Base-by-base conservation (phyloP, 2,888 invertebrate species). In the Mimumesa dahlbomi region DNA sequence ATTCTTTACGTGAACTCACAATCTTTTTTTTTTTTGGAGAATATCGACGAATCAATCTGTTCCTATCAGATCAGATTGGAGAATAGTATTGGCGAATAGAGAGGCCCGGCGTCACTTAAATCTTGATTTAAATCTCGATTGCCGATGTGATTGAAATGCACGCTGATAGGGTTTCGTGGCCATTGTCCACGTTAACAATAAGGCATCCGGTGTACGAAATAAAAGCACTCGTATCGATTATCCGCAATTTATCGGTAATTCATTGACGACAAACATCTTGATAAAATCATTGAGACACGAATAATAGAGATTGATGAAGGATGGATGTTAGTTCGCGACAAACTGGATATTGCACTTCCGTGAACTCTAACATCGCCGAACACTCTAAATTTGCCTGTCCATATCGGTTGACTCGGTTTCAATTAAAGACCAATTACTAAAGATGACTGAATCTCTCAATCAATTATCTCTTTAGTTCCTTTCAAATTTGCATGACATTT, bases 111-210 rank as follows among this genome's bases (percentile, higher is more conserved):
- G 45, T 70, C 69, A 65, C 70, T 69, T 64, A 70, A 70, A 64
- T 49, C 43, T 73, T 56, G 72, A 70, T 70, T 73, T 70, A 73
- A 73, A 73, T 70, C 70, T 65, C 70, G 70, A 70, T 61, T 61
- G 69, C 34, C 64, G 52, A 52, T 48, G 40, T 65, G 70, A 73
- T 73, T 73, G 70, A 73, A 73, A 70, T 61, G 56, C 64, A 29
- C 48, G 57, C n/a, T 64, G 72, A 64, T 59, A 73, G 61, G 57
- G 31, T 59, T 52, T 38, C 38, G 48, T 6, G 52, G 46, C 69
- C 45, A 73, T 70, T 72, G 69, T 69, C 34, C 69, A 38, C 49
- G 45, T 46, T 53, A 61, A 77, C 77, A 77, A 77, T 77, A 70
- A 77, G 77, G 70, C 45, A 25, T 42, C 49, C 61, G 16, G 42